Evolutionary conservation across 2,888 invertebrate species (phyloP).

Genomic region (Metalampra italica): DNA sequence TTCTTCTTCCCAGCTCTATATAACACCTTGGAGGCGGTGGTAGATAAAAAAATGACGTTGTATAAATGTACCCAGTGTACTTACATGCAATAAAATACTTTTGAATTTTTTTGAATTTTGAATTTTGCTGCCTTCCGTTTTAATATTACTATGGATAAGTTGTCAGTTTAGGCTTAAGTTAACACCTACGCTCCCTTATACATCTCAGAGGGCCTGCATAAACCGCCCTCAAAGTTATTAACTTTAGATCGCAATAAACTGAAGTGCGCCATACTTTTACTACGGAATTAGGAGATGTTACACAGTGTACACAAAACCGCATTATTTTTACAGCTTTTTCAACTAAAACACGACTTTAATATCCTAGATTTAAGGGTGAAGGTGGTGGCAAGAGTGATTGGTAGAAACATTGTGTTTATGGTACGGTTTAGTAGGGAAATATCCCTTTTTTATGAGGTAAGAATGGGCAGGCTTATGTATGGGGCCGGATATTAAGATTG

Average conservation of each 20-base stretch:
- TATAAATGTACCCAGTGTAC: no score
- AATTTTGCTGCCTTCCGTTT: no score
- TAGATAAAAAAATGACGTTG: no score
- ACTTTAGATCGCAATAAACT: slow-evolving; percentile 73
- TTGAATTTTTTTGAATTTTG: no score
- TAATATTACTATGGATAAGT: no score
- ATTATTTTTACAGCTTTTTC: background rate
- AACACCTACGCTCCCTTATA: background rate
- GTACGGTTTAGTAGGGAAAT: slow-evolving; percentile 68
- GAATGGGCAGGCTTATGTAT: slow-evolving; percentile 66
- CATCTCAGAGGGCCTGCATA: slow-evolving; percentile 17
- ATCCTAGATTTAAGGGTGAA: slow-evolving; percentile 14
- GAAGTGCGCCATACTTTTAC: slow-evolving; percentile 70
- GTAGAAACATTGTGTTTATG: slow-evolving; percentile 56
- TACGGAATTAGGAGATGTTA: slow-evolving; percentile 63
- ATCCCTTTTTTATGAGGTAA: slow-evolving; percentile 72
- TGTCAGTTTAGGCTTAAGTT: background rate
- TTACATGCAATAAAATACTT: no score
- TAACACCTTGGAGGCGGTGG: no score
- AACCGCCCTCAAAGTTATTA: slow-evolving; percentile 56
- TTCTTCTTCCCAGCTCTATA: no score
- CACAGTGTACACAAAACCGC: slow-evolving; percentile 31
- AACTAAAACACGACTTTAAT: slow-evolving; percentile 23
- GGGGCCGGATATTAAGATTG: slow-evolving; percentile 60
- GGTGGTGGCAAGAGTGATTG: slow-evolving; percentile 17